Percentiles rank a stretch among this genome's conserved stretches.
phyloP scores from a whole-genome alignment of 1,140 invertebrate species.

The Bombus sibiricus region DNA sequence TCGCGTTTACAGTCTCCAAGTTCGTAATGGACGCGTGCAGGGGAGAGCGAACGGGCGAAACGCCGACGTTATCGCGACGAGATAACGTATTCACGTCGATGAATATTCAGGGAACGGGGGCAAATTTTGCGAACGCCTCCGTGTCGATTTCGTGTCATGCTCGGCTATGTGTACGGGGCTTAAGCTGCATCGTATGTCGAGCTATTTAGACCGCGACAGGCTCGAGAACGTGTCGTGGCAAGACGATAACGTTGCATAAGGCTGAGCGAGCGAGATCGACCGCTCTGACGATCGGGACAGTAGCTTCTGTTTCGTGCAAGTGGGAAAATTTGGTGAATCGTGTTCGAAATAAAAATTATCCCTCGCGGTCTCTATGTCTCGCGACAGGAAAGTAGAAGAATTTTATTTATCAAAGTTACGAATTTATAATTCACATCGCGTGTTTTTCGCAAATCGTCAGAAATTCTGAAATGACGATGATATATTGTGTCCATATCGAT shows the following conservation, averaged over 20 bases:
- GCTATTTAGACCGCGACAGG: constrained; percentile 1
- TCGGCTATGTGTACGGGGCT: not conserved
- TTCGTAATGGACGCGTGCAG: not conserved
- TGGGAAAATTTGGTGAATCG: not conserved
- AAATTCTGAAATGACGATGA: too few relatives aligned
- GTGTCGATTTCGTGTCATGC: constrained; percentile 6
- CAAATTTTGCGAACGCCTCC: not conserved
- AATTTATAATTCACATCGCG: too few relatives aligned
- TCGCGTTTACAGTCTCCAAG: not conserved
- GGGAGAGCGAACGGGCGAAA: not conserved
- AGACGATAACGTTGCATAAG: not conserved
- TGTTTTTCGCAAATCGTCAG: too few relatives aligned
- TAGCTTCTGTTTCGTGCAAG: not conserved
- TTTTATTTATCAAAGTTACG: too few relatives aligned
- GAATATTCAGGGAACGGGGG: constrained; percentile 30
- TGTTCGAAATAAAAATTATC: not conserved
- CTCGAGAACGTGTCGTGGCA: not conserved
- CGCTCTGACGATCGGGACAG: not conserved
- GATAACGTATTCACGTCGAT: constrained; percentile 23
- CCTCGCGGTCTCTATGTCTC: too few relatives aligned
- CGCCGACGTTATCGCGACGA: constrained; percentile 1
- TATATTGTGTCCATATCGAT: too few relatives aligned
- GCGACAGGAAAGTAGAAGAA: too few relatives aligned
- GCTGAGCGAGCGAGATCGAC: not conserved
- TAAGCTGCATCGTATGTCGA: constrained; percentile 22